Evolutionary conservation across 1,140 invertebrate genomes (phyloP), one percentile per base, ranked within the genome.

Genomic region (Monochamus saltuarius): DNA sequence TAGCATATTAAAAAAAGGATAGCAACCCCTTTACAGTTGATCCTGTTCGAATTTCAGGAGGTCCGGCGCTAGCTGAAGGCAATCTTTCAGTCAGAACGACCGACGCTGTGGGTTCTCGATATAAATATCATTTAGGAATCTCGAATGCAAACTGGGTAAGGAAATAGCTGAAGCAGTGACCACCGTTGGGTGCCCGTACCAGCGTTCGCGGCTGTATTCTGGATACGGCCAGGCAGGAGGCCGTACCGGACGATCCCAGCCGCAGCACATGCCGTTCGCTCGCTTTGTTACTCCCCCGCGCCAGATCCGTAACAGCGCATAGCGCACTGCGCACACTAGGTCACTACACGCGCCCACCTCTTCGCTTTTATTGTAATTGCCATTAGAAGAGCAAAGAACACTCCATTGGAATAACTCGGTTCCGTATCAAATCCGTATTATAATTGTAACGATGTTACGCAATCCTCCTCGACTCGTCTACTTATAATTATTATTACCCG

Each of bases 291-390:
- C 67, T 69, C 67, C 67, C 64, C 67, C 67, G 61, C 67, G 51
- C 47, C 34, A 59, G 62, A 64, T 67, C 61, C 65, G 64, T 61
- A 64, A 69, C 64, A 64, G 61, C 67, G 67, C 64, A 69, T 69
- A 69, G 62, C 67, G 58, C 64, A 69, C 58, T 68, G 59, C 64
- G 64, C 67, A 69, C 54, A 66, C 61, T 69, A 62, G 67, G 67
- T 69, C 64, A 69, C 61, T 59, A 64, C 64, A 64, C 56, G 64
- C 64, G 67, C 64, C 57, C 58, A 66, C 55, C 40, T 34, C 53
- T 56, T 40, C 36, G 53, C 53, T 56, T 62, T 53, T 29, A 43
- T 56, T 56, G 19, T 39, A 37, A 52, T 43, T 47, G 49, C 53
- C 42, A 56, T 56, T 56, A 56, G 53, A 56, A n/a, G 49, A 56